A percentile compares a stretch with the other conserved stretches of the same genome.
Evolutionary conservation across 1,140 invertebrate genomes (phyloP).

Genomic region (Bactericera cockerelli): DNA sequence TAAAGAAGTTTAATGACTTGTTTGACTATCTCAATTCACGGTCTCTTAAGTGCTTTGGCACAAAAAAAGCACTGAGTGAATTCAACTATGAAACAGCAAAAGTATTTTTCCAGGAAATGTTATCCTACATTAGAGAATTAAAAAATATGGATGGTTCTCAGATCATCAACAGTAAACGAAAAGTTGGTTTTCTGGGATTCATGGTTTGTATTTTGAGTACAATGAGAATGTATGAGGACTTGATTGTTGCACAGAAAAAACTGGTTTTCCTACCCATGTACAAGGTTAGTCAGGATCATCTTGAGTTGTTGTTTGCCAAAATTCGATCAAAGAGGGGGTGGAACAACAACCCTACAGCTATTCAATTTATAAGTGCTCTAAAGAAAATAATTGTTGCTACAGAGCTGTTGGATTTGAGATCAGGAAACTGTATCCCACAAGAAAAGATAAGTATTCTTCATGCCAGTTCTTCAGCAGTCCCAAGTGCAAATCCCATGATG

Average conservation of each 20-base stretch:
- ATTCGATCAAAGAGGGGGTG: conserved; percentile 16
- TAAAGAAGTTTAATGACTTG: conserved; percentile 9
- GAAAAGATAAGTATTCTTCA: conserved; percentile 11
- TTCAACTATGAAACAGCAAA: neutral
- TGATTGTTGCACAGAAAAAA: conserved; percentile 1
- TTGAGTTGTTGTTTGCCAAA: conserved; percentile 19
- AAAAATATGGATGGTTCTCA: neutral
- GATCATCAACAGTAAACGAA: neutral
- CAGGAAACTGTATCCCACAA: conserved; percentile 9
- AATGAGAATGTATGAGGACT: neutral
- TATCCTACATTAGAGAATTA: neutral
- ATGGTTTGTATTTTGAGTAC: conserved; percentile 7
- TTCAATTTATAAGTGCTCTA: conserved; percentile 9
- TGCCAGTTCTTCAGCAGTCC: neutral
- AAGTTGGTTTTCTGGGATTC: conserved; percentile 8
- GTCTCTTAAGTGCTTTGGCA: neutral
- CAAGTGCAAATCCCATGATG: neutral
- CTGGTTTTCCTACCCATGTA: conserved; percentile 16
- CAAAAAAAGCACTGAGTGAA: neutral
- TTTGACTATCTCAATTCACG: conserved; percentile 12
- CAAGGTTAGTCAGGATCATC: conserved; percentile 20
- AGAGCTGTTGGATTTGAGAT: conserved; percentile 10
- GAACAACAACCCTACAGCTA: conserved; percentile 17
- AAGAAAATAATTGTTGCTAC: conserved; percentile 10
- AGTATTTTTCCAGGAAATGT: neutral